Evolutionary conservation across 2,113 vertebrate genomes (phyloP), one percentile per base, ranked within the genome.

Genomic region (Micronycteris hirsuta): DNA sequence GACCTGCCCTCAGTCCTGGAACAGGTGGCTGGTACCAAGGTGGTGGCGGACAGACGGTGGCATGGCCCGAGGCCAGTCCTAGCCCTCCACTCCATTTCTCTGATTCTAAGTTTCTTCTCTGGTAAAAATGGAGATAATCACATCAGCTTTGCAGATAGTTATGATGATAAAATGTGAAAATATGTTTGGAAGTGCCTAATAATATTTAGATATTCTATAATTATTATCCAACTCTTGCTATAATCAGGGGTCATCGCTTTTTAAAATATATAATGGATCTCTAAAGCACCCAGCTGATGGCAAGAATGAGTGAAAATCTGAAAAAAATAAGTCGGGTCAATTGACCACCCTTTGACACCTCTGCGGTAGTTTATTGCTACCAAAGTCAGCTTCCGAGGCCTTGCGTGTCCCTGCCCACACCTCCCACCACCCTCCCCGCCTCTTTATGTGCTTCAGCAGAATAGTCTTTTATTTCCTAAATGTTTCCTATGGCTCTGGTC

Each of bases 111-210:
- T 87, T 70, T 87, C 33, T 52, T 87, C 33, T 91, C 77, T 87
- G 45, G 3, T 12, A 38, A 83, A 84, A 67, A 78, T 28, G n/a
- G 33, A n/a, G 3, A n/a, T 33, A 74, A 41, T 68, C 20, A 38
- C 54, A 61, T 6, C 68, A 33, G 17, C 19, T 38, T 77, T 61
- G 38, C 24, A 73, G 52, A 31, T 33, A 38, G 31, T 71, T 38
- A 20, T 43, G 26, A 56, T 94, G 19, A 19, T 19, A 81, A 95
- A 83, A 76, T 61, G 1, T 68, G n/a, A 65, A 94, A 83, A 71
- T 93, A 76, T 17, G 5, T 58, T 80, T 85, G 56, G 24, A 91
- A 84, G 7, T 41, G 22, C 43, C 84, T 90, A 22, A 31, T 52
- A 33, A 63, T 52, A 16, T 24, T 45, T 19, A 73, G 24, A 5